Conservation (phyloP, 1,140 invertebrate species). For the Anastrepha ludens region DNA sequence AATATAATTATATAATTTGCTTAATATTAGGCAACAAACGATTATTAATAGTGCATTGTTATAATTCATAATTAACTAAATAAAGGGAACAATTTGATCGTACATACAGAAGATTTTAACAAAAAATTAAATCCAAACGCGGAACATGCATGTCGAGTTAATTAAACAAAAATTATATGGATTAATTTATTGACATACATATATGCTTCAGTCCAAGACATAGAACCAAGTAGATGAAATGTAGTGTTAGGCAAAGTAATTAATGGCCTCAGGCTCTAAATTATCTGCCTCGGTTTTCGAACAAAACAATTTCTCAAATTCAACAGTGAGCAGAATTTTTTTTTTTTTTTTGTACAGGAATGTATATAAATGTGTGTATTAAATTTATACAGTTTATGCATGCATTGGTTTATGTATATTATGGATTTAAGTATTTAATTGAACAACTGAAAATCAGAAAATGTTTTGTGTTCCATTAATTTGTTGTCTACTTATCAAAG, state of each 20-base stretch:
- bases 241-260: background rate
- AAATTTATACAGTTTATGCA: slow-evolving; percentile 26
- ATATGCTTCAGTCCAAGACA: background rate
- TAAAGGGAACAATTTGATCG: background rate
- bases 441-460: background rate
- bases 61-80: background rate
- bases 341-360: slow-evolving; percentile 40
- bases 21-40: slow-evolving; percentile 18
- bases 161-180: no score
- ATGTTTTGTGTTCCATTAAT: background rate
- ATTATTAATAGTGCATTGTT: background rate
- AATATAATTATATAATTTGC: background rate
- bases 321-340: background rate
- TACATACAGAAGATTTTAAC: background rate
- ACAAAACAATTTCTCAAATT: slow-evolving; percentile 11
- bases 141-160: no score
- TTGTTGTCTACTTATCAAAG: background rate
- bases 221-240: background rate
- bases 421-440: background rate
- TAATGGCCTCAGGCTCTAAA: background rate
- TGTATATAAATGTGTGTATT: slow-evolving; percentile 46
- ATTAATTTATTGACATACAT: no score
- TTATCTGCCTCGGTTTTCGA: background rate
- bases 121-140: background rate
- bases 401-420: background rate